Evolutionary conservation across 2,113 vertebrate genomes (phyloP).

Genomic region (Daphoenositta chrysoptera): DNA sequence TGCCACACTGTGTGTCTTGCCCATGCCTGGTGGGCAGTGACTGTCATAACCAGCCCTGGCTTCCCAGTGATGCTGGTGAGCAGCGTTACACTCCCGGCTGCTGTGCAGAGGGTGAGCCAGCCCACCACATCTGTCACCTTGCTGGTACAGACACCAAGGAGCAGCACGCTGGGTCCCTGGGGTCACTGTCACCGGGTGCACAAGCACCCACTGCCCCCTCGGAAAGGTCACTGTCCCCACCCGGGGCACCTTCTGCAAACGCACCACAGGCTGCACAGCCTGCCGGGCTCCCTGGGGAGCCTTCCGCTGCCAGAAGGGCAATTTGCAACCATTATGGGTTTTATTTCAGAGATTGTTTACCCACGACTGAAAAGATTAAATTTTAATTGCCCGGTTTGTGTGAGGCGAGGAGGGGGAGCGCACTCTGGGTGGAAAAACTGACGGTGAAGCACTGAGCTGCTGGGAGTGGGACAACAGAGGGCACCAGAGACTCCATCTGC

Average conservation of each 20-base stretch:
- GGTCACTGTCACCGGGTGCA: accelerated
- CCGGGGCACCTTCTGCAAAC: neutral
- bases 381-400: neutral
- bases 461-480: neutral
- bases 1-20: accelerated
- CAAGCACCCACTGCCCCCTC: accelerated
- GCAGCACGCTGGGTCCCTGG: neutral
- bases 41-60: neutral
- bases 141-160: neutral
- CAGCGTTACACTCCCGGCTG: accelerated
- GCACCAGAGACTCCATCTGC: neutral
- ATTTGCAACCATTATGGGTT: neutral
- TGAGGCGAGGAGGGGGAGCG: accelerated
- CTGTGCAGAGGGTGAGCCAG: accelerated
- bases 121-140: accelerated
- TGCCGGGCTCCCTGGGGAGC: neutral
- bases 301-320: neutral
- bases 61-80: too few relatives aligned
- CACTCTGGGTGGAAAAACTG: neutral
- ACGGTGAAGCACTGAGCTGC: neutral
- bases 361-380: neutral
- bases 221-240: accelerated
- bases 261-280: accelerated
- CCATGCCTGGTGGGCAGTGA: accelerated
- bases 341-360: neutral